Percentiles rank a stretch among this genome's conserved stretches.
phyloP scores from a whole-genome alignment of 2,888 invertebrate species.

The Cordilura impudica region DNA sequence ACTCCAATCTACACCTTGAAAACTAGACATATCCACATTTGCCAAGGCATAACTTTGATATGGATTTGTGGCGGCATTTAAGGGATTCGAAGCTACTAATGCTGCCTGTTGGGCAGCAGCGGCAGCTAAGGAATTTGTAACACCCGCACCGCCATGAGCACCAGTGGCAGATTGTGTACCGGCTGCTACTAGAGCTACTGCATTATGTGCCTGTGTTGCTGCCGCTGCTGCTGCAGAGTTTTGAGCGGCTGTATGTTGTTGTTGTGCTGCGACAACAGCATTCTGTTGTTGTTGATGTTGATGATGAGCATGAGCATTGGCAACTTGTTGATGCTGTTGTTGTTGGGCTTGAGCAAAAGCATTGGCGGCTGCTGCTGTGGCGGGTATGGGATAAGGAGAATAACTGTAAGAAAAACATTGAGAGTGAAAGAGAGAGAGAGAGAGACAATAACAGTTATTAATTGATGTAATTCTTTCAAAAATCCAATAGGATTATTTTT shows the following conservation, averaged over 20 bases:
- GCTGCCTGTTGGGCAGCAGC: conserved; percentile 79
- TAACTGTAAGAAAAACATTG: conserved; percentile 77
- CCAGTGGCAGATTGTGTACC: conserved; percentile 70
- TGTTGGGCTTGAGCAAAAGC: conserved; percentile 70
- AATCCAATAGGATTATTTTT: too few species aligned
- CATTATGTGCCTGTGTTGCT: conserved; percentile 70
- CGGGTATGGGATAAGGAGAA: conserved; percentile 82
- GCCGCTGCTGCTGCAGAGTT: conserved; percentile 69
- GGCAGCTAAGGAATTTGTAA: conserved; percentile 78
- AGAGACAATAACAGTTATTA: too few species aligned
- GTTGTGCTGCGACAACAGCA: conserved; percentile 63
- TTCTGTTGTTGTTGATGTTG: conserved; percentile 77
- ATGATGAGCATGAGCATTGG: conserved; percentile 67
- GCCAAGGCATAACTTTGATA: conserved; percentile 89
- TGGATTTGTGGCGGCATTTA: conserved; percentile 83
- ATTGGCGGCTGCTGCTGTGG: conserved; percentile 69
- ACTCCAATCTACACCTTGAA: conserved; percentile 94
- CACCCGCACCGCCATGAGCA: conserved; percentile 64
- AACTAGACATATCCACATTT: conserved; percentile 94
- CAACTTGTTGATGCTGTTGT: conserved; percentile 75
- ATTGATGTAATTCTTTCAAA: too few species aligned
- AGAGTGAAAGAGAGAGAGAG: not conserved
- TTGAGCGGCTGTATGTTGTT: conserved; percentile 64
- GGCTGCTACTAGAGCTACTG: conserved; percentile 53
- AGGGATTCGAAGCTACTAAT: conserved; percentile 81